Evolutionary conservation across 2,797 vertebrate genomes (phyloP).

Genomic region (Hemibagrus guttatus): DNA sequence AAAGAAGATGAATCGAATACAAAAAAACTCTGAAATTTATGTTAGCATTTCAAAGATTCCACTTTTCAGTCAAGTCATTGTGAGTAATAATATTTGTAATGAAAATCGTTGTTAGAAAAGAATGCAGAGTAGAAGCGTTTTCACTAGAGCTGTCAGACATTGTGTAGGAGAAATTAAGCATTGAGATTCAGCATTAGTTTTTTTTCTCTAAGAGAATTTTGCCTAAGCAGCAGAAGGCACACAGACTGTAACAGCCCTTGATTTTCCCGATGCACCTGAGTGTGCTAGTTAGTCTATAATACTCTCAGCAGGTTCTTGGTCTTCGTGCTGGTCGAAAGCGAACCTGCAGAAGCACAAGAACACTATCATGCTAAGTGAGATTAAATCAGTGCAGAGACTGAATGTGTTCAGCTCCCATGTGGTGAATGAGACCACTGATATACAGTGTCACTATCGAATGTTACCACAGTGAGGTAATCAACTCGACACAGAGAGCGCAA

Average conservation of each 20-base stretch:
- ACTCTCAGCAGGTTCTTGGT: slow-evolving; percentile 21
- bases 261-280: slow-evolving; percentile 8
- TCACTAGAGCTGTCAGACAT: neutral
- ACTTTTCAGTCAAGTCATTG: neutral
- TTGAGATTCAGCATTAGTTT: neutral
- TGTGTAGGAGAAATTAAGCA: neutral
- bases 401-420: slow-evolving; percentile 38
- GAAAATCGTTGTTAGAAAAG: neutral
- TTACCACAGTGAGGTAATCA: slow-evolving; percentile 47
- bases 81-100: neutral
- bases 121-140: neutral
- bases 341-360: slow-evolving; percentile 11
- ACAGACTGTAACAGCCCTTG: neutral
- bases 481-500: slow-evolving; percentile 11
- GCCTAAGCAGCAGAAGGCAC: neutral
- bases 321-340: neutral
- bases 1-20: neutral
- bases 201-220: neutral
- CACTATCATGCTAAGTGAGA: slow-evolving; percentile 4
- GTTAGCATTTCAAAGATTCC: neutral
- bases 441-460: slow-evolving; percentile 37
- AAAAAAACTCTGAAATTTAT: neutral
- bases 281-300: neutral
- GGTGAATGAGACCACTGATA: slow-evolving; percentile 37
- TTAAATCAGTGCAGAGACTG: slow-evolving; percentile 37